phyloP scores from a whole-genome alignment of 2,113 vertebrate genomes.

The Ptychochromis oligacanthus region DNA sequence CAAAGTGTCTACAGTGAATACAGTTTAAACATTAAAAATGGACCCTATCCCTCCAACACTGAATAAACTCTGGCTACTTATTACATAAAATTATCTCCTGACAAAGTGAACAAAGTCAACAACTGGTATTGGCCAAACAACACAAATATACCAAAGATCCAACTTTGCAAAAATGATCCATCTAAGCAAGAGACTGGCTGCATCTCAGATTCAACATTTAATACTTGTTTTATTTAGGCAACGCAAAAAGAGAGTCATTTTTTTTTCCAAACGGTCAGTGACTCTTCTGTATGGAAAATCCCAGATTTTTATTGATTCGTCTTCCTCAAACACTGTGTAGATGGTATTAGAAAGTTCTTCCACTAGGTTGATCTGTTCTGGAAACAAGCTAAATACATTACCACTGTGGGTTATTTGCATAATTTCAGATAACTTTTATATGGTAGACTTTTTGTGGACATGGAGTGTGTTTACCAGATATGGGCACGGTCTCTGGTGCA shows the following conservation, averaged over 20 bases:
- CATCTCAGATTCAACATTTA: neutral
- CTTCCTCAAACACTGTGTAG: neutral
- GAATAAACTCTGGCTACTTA: slow-evolving; percentile 40
- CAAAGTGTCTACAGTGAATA: neutral
- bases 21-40: slow-evolving; percentile 31
- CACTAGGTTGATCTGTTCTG: neutral
- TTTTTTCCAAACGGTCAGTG: neutral
- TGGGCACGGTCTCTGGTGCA: neutral
- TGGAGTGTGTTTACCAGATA: neutral
- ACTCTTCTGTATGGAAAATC: neutral
- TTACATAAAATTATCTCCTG: slow-evolving; percentile 8
- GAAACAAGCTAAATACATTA: neutral
- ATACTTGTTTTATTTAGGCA: neutral
- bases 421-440: neutral
- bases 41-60: slow-evolving; percentile 7
- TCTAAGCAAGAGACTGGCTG: neutral
- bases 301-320: neutral
- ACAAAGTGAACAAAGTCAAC: neutral
- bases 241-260: neutral
- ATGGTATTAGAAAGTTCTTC: neutral
- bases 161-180: neutral
- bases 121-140: neutral
- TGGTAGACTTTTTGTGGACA: neutral
- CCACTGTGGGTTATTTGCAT: neutral
- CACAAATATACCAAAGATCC: neutral